These are phyloP conservation scores for Percina caprodes DNA, from an alignment of 2,113 vertebrate species.

Conservation along the genomic window DNA sequence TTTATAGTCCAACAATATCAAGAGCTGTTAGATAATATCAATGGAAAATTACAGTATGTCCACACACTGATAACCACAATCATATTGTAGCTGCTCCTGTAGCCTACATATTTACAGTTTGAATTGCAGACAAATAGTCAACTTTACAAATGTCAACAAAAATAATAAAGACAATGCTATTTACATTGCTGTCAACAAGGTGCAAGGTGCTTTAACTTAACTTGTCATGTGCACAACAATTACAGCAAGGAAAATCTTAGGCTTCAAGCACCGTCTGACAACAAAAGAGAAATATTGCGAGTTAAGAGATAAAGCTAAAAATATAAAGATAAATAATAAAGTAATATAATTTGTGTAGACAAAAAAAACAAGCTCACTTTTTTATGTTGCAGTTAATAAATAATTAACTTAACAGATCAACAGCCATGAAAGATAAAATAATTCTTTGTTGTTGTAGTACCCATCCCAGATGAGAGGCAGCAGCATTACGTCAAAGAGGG, in stretches of 20 bases:
- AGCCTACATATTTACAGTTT: not conserved
- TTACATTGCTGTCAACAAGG: not conserved
- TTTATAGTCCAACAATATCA: not conserved
- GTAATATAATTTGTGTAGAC: too few species aligned
- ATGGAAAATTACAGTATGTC: not conserved
- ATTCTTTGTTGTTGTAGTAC: constrained; percentile 17
- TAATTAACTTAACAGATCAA: not conserved
- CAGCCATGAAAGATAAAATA: too few species aligned
- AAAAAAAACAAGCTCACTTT: not conserved
- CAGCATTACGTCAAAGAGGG: not conserved
- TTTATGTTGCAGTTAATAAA: not conserved
- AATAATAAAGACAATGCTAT: not conserved
- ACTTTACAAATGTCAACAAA: not conserved
- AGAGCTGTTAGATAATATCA: not conserved
- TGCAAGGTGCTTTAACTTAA: too few species aligned
- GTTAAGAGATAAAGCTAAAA: too few species aligned
- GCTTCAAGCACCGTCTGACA: too few species aligned
- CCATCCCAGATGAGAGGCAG: not conserved
- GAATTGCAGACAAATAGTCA: not conserved
- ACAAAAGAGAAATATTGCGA: too few species aligned
- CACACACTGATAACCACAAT: not conserved
- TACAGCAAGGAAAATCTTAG: too few species aligned
- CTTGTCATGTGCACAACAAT: too few species aligned
- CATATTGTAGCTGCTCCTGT: not conserved
- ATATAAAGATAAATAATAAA: too few species aligned